These are phyloP conservation scores for Chironomus riparius DNA, from an alignment of 2,888 invertebrate species.

Conservation along the genomic window DNA sequence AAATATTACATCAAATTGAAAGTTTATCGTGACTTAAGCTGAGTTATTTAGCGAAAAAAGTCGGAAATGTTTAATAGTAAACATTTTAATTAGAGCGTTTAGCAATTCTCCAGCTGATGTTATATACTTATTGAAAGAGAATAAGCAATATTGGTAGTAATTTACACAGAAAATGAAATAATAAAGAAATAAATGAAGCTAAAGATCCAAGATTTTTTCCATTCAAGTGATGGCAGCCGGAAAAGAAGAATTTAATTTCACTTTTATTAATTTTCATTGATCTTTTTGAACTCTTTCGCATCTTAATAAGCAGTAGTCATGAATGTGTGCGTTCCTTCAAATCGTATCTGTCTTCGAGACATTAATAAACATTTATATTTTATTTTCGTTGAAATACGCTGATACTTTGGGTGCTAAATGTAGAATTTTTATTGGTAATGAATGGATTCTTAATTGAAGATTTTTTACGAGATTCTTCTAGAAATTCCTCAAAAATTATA, in stretches of 20 bases:
- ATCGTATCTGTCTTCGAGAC: no score
- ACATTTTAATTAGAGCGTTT: neutral
- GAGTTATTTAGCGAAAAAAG: no score
- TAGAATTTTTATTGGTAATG: no score
- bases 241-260: conserved; percentile 20
- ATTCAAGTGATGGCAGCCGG: neutral
- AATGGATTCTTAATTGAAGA: no score
- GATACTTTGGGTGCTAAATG: no score
- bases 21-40: no score
- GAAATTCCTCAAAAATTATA: no score
- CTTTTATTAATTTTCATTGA: conserved; percentile 23
- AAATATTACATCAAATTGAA: no score
- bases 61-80: neutral
- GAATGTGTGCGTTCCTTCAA: neutral
- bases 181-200: neutral
- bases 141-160: neutral
- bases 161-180: neutral
- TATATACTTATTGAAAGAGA: neutral
- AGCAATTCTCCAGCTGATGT: neutral
- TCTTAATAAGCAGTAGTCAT: neutral
- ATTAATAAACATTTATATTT: no score
- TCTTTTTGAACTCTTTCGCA: conserved; percentile 14
- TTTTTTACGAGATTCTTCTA: no score
- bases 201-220: neutral
- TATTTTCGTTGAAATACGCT: no score